Base-by-base conservation (phyloP, 2,888 invertebrate species). In the Parascotia fuliginaria region DNA sequence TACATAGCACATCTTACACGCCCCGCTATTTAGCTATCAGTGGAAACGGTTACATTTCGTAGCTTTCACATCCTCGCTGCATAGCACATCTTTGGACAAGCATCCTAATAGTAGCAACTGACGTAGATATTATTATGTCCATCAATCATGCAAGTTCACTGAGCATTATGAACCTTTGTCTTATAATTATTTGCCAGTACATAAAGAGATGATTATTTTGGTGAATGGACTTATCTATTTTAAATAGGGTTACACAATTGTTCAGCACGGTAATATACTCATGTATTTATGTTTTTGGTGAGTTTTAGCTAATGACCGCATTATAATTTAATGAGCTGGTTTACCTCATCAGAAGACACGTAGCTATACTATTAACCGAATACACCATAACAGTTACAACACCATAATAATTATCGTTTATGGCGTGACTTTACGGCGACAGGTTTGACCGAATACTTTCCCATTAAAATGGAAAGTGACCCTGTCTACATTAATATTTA, bases 401-500 rank as follows among this genome's bases (percentile, higher is more conserved):
- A 29, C 9, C 19, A 52, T 51, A 40, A 56, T 45, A 47, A 39
- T 42, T 22, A 28, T 50, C 24, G 51, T 61, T 37, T 42, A 49
- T 22, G 27, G 14, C n/a, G 14, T 22, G 38, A 41, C 22, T 9
- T 14, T 31, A 22, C 42, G 42, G 24, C 19, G 34, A 43, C 31
- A 24, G 22, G 28, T 53, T 54, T 46, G 9, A 7, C 47, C 37
- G 28, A 49, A 48, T 33, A 49, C 66, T 66, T 66, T 66, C 66
- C 43, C 44, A 40, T 54, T 5, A 49, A 66, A 62, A 60, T 44
- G 42, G 63, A 66, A 66, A 66, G 66, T 60, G 54, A 51, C 46
- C 48, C 36, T 9, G 46, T 2, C 29, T 49, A 36, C 33, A 42
- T 58, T 40, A 58, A 41, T 54, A 45, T 33, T 54, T 55, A 48